Evolutionary conservation across 2,113 vertebrate genomes (phyloP).

Genomic region (Megaptera novaeangliae): DNA sequence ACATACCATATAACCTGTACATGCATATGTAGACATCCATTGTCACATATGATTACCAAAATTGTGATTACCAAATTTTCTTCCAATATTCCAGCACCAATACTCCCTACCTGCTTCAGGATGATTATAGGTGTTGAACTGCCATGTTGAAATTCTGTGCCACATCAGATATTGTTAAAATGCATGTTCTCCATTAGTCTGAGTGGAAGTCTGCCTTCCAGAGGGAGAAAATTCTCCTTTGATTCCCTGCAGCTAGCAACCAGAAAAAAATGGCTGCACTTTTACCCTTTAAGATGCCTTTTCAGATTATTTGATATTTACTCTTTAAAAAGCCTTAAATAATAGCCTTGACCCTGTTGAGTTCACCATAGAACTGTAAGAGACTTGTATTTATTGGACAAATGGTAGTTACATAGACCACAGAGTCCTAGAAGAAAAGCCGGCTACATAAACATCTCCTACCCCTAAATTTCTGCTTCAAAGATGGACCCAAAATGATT

Average conservation of each 20-base stretch:
- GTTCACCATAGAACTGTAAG: slow-evolving; percentile 53
- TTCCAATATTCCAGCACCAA: background rate
- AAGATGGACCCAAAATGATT: background rate
- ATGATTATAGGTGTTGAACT: background rate
- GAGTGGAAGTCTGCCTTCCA: background rate
- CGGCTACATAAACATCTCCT: background rate
- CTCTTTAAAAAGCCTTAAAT: slow-evolving; percentile 61
- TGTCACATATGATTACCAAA: background rate
- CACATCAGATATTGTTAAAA: background rate
- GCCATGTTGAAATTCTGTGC: background rate
- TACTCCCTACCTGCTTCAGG: background rate
- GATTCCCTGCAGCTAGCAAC: background rate
- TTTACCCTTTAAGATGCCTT: slow-evolving; percentile 55
- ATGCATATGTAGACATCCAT: background rate
- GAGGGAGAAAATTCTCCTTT: slow-evolving; percentile 18
- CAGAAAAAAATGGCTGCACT: slow-evolving; percentile 32
- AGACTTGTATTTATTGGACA: slow-evolving; percentile 59
- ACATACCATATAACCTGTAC: background rate
- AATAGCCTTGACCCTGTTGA: slow-evolving; percentile 47
- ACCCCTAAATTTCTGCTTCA: background rate
- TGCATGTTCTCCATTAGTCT: background rate
- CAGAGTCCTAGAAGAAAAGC: slow-evolving; percentile 29
- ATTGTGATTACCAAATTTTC: background rate
- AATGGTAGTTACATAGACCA: slow-evolving; percentile 44
- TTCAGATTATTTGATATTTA: slow-evolving; percentile 70